Conservation (phyloP, 1,140 invertebrate genomes). For the Brachionus calyciflorus region DNA sequence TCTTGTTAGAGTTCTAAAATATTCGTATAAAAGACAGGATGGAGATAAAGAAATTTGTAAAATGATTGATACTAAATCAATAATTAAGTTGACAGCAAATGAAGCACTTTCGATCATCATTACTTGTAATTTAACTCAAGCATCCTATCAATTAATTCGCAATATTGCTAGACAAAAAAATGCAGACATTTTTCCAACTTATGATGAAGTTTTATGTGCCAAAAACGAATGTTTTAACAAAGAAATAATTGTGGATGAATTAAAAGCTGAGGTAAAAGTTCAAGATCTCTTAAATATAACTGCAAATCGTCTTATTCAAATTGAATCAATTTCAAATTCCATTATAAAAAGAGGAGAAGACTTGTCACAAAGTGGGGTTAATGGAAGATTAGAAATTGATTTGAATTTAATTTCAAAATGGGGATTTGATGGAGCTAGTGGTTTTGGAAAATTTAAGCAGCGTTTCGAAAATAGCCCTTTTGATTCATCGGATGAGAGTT, state of each 20-base stretch:
- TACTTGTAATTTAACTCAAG: neutral
- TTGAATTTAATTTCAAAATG: slow-evolving; percentile 19
- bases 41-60: neutral
- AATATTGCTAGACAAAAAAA: too few species aligned
- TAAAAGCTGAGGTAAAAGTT: too few species aligned
- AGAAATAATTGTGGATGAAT: too few species aligned
- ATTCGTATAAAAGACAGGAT: neutral
- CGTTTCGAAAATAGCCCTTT: slow-evolving; percentile 9
- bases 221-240: too few species aligned
- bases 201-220: too few species aligned
- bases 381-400: neutral
- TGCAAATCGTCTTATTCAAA: too few species aligned
- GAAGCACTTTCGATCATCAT: neutral
- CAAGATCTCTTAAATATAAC: too few species aligned
- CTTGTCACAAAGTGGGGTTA: neutral
- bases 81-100: neutral
- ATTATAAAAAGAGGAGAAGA: too few species aligned
- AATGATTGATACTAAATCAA: neutral
- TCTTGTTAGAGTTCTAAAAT: neutral
- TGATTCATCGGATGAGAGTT: slow-evolving; percentile 6
- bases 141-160: neutral
- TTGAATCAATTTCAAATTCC: too few species aligned
- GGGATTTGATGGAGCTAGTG: slow-evolving; percentile 2
- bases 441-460: neutral
- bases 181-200: too few species aligned